Percentiles rank a stretch among this genome's conserved stretches.
phyloP scores from a whole-genome alignment of 1,140 invertebrate species.

The Cryptotermes secundus region DNA sequence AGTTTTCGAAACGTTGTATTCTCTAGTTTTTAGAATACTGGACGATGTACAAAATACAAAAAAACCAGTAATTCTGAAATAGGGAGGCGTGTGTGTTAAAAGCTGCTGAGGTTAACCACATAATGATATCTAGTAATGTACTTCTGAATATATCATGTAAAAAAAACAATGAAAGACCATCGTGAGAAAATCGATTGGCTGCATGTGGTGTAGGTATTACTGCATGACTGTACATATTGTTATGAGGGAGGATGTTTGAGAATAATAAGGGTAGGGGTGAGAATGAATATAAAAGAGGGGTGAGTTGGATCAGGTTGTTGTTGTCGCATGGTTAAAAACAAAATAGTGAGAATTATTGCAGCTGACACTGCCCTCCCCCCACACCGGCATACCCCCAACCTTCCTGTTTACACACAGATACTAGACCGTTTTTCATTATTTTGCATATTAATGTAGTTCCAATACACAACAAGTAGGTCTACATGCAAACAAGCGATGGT shows the following conservation, averaged over 20 bases:
- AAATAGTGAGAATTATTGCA: slow-evolving; percentile 4
- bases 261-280: background rate
- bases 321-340: slow-evolving; percentile 1
- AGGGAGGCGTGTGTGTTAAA: too few species aligned
- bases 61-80: too few species aligned
- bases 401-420: background rate
- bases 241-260: background rate
- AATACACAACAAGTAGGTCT: slow-evolving; percentile 1
- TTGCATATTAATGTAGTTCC: slow-evolving; percentile 33
- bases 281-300: background rate
- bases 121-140: background rate
- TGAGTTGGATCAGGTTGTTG: background rate
- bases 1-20: too few species aligned
- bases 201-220: background rate
- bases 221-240: slow-evolving; percentile 11
- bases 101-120: background rate
- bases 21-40: too few species aligned
- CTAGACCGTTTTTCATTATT: slow-evolving; percentile 32
- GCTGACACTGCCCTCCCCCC: background rate
- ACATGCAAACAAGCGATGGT: background rate
- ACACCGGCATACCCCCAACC: background rate
- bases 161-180: background rate
- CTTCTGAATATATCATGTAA: slow-evolving; percentile 2
- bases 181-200: background rate
- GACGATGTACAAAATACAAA: too few species aligned